These are phyloP conservation scores for Phrynocephalus vlangalii DNA, from an alignment of 2,797 vertebrate genomes.

Conservation along the genomic window DNA sequence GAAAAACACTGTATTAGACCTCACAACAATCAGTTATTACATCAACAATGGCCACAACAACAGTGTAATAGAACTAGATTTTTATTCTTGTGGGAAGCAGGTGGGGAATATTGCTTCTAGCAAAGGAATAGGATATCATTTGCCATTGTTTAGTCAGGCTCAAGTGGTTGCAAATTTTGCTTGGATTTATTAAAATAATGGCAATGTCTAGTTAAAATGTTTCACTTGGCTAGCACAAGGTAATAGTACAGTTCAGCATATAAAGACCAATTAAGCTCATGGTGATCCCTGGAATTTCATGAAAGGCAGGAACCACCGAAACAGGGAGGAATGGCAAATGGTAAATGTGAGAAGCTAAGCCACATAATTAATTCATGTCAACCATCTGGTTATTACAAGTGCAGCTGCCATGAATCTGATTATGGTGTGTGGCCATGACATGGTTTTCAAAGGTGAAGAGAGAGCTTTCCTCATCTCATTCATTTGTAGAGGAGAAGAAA, in stretches of 20 bases:
- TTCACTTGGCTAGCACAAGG: background rate
- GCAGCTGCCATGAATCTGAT: background rate
- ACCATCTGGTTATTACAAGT: slow-evolving; percentile 42
- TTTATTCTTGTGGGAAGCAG: background rate
- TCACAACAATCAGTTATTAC: too few relatives aligned
- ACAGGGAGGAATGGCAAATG: background rate
- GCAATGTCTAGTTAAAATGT: slow-evolving; percentile 47
- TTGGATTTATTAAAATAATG: slow-evolving; percentile 45
- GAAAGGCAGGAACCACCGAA: slow-evolving; percentile 24
- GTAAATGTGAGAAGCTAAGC: slow-evolving; percentile 51
- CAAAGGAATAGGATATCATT: background rate
- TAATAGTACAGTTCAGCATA: background rate
- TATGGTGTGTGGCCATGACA: slow-evolving; percentile 19
- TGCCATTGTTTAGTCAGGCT: background rate
- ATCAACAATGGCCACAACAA: too few relatives aligned
- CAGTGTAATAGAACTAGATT: too few relatives aligned
- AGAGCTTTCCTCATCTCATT: slow-evolving; percentile 38
- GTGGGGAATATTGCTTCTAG: slow-evolving; percentile 13
- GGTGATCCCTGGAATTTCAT: slow-evolving; percentile 39
- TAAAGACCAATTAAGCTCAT: slow-evolving; percentile 10
- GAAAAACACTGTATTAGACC: too few relatives aligned
- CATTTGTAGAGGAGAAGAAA: slow-evolving; percentile 35
- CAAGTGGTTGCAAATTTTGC: slow-evolving; percentile 2
- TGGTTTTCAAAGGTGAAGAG: slow-evolving; percentile 37
- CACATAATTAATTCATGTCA: slow-evolving; percentile 62